Conservation (phyloP, 2,113 vertebrate genomes). For the Holacanthus passer region DNA sequence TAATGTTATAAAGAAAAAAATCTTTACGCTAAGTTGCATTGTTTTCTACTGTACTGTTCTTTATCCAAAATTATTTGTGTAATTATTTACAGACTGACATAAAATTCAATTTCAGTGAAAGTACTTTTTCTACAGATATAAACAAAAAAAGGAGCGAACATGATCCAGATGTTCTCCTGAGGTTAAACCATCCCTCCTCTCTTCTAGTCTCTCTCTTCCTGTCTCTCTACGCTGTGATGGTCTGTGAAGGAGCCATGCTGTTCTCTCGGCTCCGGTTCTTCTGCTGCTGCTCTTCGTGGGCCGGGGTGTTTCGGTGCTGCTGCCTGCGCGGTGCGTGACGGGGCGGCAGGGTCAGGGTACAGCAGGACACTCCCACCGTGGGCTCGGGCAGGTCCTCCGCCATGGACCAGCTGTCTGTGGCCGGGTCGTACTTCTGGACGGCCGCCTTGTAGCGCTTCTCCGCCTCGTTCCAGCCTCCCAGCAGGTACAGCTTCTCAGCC, state of each 20-base stretch:
- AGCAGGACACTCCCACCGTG: slow-evolving; percentile 89
- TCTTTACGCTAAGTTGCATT: too few relatives aligned
- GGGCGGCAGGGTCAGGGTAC: slow-evolving; percentile 82
- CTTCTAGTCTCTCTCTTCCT: slow-evolving; percentile 5
- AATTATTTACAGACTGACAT: neutral
- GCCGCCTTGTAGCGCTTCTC: slow-evolving; percentile 88
- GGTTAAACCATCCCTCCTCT: slow-evolving; percentile 10
- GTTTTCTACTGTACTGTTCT: neutral
- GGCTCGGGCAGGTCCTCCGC: slow-evolving; percentile 86
- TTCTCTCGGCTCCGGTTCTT: slow-evolving; percentile 72
- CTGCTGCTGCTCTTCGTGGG: slow-evolving; percentile 67
- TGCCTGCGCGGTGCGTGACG: slow-evolving; percentile 78
- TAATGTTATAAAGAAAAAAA: neutral
- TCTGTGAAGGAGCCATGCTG: slow-evolving; percentile 68
- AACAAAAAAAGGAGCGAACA: slow-evolving; percentile 24
- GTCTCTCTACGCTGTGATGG: slow-evolving; percentile 51
- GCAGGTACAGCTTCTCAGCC: slow-evolving; percentile 81
- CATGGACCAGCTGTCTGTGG: slow-evolving; percentile 84
- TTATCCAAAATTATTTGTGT: neutral
- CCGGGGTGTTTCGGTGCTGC: slow-evolving; percentile 81
- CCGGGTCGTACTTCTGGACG: slow-evolving; percentile 85
- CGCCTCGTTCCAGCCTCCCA: slow-evolving; percentile 89
- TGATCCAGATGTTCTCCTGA: slow-evolving; percentile 58
- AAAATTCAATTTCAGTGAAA: neutral
- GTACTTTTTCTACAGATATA: too few relatives aligned